Conservation (phyloP, 2,888 invertebrate genomes). For the Itoplectis maculator region DNA sequence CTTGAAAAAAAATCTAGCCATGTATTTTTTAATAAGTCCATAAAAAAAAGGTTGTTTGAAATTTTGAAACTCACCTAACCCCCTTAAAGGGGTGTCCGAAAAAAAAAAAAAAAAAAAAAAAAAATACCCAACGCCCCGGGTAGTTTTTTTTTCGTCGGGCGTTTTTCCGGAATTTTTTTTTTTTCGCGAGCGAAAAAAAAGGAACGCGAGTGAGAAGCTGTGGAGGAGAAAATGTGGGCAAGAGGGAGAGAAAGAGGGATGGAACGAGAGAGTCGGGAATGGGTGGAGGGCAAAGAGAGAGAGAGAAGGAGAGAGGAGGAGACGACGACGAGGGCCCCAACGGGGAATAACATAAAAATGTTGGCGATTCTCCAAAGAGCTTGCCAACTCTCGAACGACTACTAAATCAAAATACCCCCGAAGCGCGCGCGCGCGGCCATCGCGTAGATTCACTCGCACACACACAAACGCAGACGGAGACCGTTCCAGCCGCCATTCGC, state of each 20-base stretch:
- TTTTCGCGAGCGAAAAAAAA: not conserved
- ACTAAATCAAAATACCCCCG: conserved; percentile 82
- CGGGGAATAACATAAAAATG: conserved; percentile 80
- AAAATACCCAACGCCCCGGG: not conserved
- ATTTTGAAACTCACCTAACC: too few species aligned
- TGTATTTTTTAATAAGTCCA: too few species aligned
- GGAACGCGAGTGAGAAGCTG: conserved; percentile 40
- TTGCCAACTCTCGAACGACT: conserved; percentile 83
- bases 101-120: too few species aligned
- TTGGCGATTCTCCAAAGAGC: conserved; percentile 82
- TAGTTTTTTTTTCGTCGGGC: not conserved
- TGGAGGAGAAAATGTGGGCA: conserved; percentile 57
- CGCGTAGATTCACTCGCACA: conserved; percentile 21
- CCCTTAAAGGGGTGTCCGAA: not conserved
- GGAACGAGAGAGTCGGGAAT: conserved; percentile 18
- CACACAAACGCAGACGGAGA: conserved; percentile 16
- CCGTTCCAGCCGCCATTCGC: conserved; percentile 30
- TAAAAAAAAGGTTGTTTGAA: too few species aligned
- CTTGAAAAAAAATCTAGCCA: too few species aligned
- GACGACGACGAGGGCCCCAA: conserved; percentile 66
- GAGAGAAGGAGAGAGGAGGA: conserved; percentile 39
- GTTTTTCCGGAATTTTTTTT: not conserved
- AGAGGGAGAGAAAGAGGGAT: conserved; percentile 42
- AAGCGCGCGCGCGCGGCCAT: conserved; percentile 60
- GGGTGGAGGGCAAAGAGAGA: conserved; percentile 59